A percentile compares a stretch with the other conserved stretches of the same genome.
phyloP scores from a whole-genome alignment of 2,113 vertebrate genomes.

The Lophura nycthemera region DNA sequence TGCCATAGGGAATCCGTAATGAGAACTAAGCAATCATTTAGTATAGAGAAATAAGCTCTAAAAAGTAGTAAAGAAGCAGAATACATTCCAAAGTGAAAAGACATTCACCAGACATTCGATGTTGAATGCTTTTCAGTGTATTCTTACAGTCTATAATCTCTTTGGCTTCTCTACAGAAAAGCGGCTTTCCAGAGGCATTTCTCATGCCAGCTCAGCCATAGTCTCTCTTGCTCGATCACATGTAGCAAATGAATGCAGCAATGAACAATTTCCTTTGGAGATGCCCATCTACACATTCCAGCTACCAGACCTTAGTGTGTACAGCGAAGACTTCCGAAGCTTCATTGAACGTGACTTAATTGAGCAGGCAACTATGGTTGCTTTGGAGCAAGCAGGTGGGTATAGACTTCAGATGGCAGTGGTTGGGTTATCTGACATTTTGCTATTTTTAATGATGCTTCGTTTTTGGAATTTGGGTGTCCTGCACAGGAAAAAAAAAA shows the following conservation, averaged over 20 bases:
- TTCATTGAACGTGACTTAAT: constrained; percentile 97
- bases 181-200: constrained; percentile 96
- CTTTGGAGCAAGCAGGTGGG: constrained; percentile 96
- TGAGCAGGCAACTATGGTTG: constrained; percentile 97
- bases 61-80: neutral
- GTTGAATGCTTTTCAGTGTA: neutral
- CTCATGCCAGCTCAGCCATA: constrained; percentile 98
- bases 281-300: constrained; percentile 99
- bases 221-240: constrained; percentile 95
- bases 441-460: neutral
- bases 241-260: constrained; percentile 92
- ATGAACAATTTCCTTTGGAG: constrained; percentile 94
- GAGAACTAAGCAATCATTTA: neutral
- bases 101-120: neutral
- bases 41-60: neutral
- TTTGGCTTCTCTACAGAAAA: constrained; percentile 83
- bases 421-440: neutral
- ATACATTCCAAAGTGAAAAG: neutral
- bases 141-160: neutral
- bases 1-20: neutral
- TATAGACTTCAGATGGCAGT: neutral
- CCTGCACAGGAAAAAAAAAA: neutral
- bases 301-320: constrained; percentile 95
- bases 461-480: neutral
- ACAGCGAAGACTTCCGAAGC: constrained; percentile 97